These are phyloP conservation scores for Drosophila merina DNA, from an alignment of 2,888 invertebrate species.

Conservation along the genomic window DNA sequence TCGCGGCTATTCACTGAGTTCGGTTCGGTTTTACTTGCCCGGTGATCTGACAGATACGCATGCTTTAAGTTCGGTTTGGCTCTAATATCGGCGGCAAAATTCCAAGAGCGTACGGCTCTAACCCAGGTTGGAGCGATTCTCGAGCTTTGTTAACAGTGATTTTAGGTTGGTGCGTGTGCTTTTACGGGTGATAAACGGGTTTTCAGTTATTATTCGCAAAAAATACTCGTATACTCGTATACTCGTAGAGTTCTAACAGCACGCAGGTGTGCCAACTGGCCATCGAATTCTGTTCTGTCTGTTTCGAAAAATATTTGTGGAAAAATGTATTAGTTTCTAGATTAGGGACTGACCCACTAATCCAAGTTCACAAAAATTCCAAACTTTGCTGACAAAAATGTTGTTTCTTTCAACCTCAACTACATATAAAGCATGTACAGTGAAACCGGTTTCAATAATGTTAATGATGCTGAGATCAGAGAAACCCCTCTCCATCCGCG, in stretches of 20 bases:
- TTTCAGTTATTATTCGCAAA: slow-evolving; percentile 48
- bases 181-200: slow-evolving; percentile 53
- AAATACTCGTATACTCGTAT: slow-evolving; percentile 6
- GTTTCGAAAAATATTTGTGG: too few species aligned
- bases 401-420: slow-evolving; percentile 54
- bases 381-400: slow-evolving; percentile 42
- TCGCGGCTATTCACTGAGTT: slow-evolving; percentile 51
- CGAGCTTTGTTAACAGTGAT: slow-evolving; percentile 45
- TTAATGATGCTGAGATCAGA: slow-evolving; percentile 63
- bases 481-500: slow-evolving; percentile 12
- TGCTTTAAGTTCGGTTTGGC: neutral
- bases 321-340: neutral
- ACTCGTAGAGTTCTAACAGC: slow-evolving; percentile 18
- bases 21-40: neutral
- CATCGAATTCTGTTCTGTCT: neutral
- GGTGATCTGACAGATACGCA: slow-evolving; percentile 1
- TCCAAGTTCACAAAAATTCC: slow-evolving; percentile 47
- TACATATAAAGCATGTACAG: slow-evolving; percentile 62
- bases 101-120: slow-evolving; percentile 19
- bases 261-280: slow-evolving; percentile 36
- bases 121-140: slow-evolving; percentile 38
- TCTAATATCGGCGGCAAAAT: slow-evolving; percentile 24
- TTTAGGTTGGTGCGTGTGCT: slow-evolving; percentile 65
- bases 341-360: slow-evolving; percentile 18
- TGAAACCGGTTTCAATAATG: slow-evolving; percentile 66